Evolutionary conservation across 2,113 vertebrate species (phyloP), one percentile per base, ranked within the genome.

Genomic region (Australoheros scitulus): DNA sequence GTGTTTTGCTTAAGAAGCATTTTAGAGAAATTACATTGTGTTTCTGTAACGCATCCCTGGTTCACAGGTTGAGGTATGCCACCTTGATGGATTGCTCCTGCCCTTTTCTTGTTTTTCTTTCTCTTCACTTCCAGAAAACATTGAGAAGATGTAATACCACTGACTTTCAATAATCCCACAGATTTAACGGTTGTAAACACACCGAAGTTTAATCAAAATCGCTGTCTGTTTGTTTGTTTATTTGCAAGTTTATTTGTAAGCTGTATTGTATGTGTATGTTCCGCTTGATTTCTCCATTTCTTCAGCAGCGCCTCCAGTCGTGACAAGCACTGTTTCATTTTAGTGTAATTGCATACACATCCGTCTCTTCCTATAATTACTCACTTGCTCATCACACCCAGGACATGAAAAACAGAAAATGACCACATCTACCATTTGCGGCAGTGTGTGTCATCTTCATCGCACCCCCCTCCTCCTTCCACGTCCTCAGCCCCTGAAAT

Each of bases 141-240:
- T 22, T 0, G 38, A 80, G 76, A 74, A 88, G 74, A 76, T 79
- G 80, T 84, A 87, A 78, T 79, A 88, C 85, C 75, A 50, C 81
- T 59, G 77, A 80, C 63, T 87, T 90, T 83, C 88, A 87, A 86
- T 90, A 83, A 93, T 88, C 79, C 61, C 52, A 43, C 82, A 59
- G 76, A 87, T 92, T 91, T 91, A 88, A 90, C 50, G 81, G n/a
- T 84, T 89, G 90, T 91, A 91, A 93, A 92, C 91, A 89, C 82
- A 83, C 34, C 2, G 4, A 17, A 52, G 65, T 87, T 88, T 90
- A 86, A 89, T 92, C 88, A 88, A 81, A 92, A 83, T 9, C 5
- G 14, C 84, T 88, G 84, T 88, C 55, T 15, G 26, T 82, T 82
- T 89, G 80, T 90, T 89, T 90, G 89, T 91, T 92, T 91, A 88